Base-by-base conservation (phyloP, 2,113 vertebrate species). In the Muntiacus muntjak region DNA sequence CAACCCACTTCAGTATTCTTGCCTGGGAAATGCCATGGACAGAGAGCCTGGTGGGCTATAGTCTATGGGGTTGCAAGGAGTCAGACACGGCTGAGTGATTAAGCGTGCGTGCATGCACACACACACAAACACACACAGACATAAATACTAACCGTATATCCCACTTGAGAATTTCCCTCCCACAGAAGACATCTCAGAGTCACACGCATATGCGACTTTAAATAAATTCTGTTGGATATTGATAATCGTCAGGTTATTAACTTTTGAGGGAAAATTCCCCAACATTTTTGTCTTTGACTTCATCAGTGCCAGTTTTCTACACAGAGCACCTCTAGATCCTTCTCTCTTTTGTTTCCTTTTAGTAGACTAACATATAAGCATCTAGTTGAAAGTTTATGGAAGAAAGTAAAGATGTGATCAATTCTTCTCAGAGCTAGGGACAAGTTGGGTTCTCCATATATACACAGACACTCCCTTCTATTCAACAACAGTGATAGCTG, bases 51-150 rank as follows among this genome's bases (percentile, higher is more conserved):
- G n/a, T 40, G 19, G 67, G n/a, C n/a, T 71, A 40, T 19, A 23
- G 67, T 23, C 67, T 10, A 71, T 6, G 19, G n/a, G 67, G 19
- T 71, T 71, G 67, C n/a, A 71, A 71, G 67, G 67, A 71, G 21
- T 71, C 1, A 0, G 67, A 40, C 21, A 74, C 2, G 12, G 67
- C 36, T 74, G 67, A 40, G 36, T 0, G 2, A 40, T 40, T 74
- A 40, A 40, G 67, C 10, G 0, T 25, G n/a, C 0, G 0, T 4
- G 1, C 21, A 40, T 10, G 19, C 67, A 23, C 64, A 40, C n/a
- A 74, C 36, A 40, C 57, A 58, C 23, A 57, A 2, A 23, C 36
- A 74, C 57, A 58, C 23, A 57, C 5, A 23, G n/a, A 74, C n/a
- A 74, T 21, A 40, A 12, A 71, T 40, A 23, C 5, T 71, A 71